A percentile compares a stretch with the other conserved stretches of the same genome.
phyloP scores from a whole-genome alignment of 2,113 vertebrate species.

The Elephantulus edwardii region DNA sequence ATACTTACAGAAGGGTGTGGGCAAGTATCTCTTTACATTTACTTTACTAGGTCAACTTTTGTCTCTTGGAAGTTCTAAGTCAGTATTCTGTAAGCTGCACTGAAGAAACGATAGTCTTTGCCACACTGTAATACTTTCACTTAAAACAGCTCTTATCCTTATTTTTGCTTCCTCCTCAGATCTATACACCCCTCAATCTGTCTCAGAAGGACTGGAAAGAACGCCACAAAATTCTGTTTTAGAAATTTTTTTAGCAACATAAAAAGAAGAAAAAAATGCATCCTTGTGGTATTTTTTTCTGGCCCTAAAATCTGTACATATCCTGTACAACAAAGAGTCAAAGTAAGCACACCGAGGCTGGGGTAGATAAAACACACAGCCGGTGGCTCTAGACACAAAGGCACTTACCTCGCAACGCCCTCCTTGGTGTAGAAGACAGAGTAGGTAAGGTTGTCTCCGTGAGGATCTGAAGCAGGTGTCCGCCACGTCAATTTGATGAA shows the following conservation, averaged over 20 bases:
- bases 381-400: accelerated
- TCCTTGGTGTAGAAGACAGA: slow-evolving; percentile 97
- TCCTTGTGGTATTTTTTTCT: not conserved
- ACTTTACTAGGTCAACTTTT: not conserved
- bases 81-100: not conserved
- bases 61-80: not conserved
- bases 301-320: not conserved
- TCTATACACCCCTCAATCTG: not conserved
- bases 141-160: not conserved
- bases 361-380: not conserved
- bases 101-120: not conserved
- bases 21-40: not conserved
- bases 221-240: not conserved
- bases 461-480: slow-evolving; percentile 91
- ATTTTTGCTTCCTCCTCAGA: not conserved
- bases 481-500: slow-evolving; percentile 99
- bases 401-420: slow-evolving; percentile 89
- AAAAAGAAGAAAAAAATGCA: not conserved
- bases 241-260: not conserved
- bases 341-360: too few species aligned
- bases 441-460: slow-evolving; percentile 96
- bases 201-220: slow-evolving; percentile 11
- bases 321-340: not conserved
- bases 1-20: not conserved
- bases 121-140: not conserved